Evolutionary conservation across 1,140 invertebrate genomes (phyloP), one percentile per base, ranked within the genome.

Genomic region (Pissodes strobi): DNA sequence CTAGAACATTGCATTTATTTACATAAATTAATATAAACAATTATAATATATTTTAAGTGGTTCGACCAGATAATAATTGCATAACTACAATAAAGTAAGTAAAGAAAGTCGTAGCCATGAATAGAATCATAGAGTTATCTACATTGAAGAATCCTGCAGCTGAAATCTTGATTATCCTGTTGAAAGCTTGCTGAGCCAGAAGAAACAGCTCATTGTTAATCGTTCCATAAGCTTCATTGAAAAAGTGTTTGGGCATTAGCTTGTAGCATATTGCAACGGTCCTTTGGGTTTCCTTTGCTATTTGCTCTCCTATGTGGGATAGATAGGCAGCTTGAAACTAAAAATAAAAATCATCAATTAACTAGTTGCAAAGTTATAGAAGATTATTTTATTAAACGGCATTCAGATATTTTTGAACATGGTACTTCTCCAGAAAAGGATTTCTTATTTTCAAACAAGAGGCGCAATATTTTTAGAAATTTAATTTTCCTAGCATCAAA

Each of bases 51-150:
- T n/a, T n/a, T n/a, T n/a, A n/a, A n/a, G n/a, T n/a, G n/a, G n/a
- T 34, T 49, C 46, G 2, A 4, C 49, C 23, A 15, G 41, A 25
- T 23, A 63, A 34, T 4, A 64, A 19, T 34, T 64, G 61, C 25
- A 56, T 46, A 22, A 56, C 61, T 6, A 64, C 61, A 48, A 64
- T 64, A 48, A 64, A 56, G 34, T 64, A 64, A 10, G 61, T 56
- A 19, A 53, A 56, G 25, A 64, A 56, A 1, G 51, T 64, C 1
- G 51, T 56, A n/a, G 22, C 27, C n/a, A 64, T 55, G 22, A 64
- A 64, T n/a, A 64, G 10, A 22, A 64, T 56, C 61, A 64, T 64
- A 1, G 61, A 48, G 15, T 64, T 27, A 25, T 64, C 52, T 15
- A 64, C 21, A 39, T 48, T 56, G 22, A 64, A 64, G 22, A 64